Evolutionary conservation across 2,797 vertebrate species (phyloP).

Genomic region (Kryptolebias ocellatus): DNA sequence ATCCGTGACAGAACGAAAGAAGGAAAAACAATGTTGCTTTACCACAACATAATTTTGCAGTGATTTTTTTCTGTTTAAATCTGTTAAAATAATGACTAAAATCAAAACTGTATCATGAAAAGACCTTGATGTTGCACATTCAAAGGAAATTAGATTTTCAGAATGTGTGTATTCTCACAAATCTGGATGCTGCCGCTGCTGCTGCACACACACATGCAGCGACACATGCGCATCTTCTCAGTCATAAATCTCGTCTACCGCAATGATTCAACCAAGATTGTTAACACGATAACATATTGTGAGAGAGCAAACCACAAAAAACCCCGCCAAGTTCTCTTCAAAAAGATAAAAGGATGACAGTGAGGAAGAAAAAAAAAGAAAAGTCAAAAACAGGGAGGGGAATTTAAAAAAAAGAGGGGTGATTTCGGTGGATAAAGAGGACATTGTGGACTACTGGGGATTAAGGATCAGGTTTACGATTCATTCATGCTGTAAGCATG

Average conservation of each 20-base stretch:
- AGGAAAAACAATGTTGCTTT: slow-evolving; percentile 19
- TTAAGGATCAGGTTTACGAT: slow-evolving; percentile 58
- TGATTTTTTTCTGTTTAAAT: slow-evolving; percentile 22
- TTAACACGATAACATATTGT: slow-evolving; percentile 92
- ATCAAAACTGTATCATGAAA: slow-evolving; percentile 17
- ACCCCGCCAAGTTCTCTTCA: slow-evolving; percentile 85
- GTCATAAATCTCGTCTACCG: slow-evolving; percentile 89
- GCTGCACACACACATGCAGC: slow-evolving; percentile 25
- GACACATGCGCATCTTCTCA: slow-evolving; percentile 71
- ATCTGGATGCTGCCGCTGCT: slow-evolving; percentile 17
- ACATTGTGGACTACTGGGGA: slow-evolving; percentile 41
- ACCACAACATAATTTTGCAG: slow-evolving; percentile 28
- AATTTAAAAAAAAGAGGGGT: slow-evolving; percentile 48
- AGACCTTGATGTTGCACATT: slow-evolving; percentile 21
- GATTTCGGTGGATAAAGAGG: slow-evolving; percentile 44
- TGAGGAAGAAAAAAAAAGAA: slow-evolving; percentile 27
- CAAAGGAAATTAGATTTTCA: slow-evolving; percentile 38
- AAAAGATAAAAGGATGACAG: slow-evolving; percentile 80
- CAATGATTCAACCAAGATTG: slow-evolving; percentile 91
- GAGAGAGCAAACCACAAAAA: slow-evolving; percentile 90
- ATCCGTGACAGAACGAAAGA: slow-evolving; percentile 13
- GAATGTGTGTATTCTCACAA: slow-evolving; percentile 21
- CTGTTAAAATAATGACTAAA: slow-evolving; percentile 32
- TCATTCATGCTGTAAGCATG: slow-evolving; percentile 27
- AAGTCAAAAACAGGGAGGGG: slow-evolving; percentile 63